Conservation (phyloP, 2,888 invertebrate genomes). For the Leptothorax acervorum region DNA sequence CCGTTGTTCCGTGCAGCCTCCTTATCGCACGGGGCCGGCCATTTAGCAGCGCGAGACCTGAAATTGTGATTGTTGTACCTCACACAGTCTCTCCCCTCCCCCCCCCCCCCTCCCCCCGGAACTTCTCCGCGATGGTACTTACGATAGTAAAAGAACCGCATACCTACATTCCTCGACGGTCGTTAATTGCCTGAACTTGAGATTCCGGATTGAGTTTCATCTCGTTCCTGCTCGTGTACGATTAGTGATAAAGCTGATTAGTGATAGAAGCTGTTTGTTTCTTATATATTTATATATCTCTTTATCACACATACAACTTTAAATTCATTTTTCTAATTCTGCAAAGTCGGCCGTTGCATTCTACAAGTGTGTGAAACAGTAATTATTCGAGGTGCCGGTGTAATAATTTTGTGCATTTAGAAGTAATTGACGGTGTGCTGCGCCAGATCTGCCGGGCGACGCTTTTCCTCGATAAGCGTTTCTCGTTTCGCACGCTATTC, state of each 20-base stretch:
- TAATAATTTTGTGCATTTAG: slow-evolving; percentile 2
- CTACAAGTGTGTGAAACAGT: not conserved
- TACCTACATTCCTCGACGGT: not conserved
- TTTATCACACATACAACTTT: not conserved
- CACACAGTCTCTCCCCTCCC: not conserved
- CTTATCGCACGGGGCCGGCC: slow-evolving; percentile 45
- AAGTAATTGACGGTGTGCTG: not conserved
- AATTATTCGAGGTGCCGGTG: not conserved
- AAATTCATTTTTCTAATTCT: not conserved
- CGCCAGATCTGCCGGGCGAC: not conserved
- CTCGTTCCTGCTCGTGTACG: not conserved
- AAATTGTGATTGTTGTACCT: slow-evolving; percentile 30
- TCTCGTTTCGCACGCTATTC: slow-evolving; percentile 3
- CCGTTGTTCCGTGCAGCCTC: slow-evolving; percentile 39
- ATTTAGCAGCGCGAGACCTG: slow-evolving; percentile 42
- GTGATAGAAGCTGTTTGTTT: not conserved
- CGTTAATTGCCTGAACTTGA: not conserved
- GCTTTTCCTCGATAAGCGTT: slow-evolving; percentile 24
- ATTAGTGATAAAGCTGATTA: slow-evolving; percentile 1
- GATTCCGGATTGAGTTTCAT: not conserved
- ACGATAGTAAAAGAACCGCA: not conserved
- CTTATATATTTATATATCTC: not conserved
- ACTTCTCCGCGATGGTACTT: not conserved
- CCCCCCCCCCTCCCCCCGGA: not conserved
- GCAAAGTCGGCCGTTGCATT: not conserved